phyloP scores from a whole-genome alignment of 2,888 invertebrate species.

The Aleiodes testaceus region DNA sequence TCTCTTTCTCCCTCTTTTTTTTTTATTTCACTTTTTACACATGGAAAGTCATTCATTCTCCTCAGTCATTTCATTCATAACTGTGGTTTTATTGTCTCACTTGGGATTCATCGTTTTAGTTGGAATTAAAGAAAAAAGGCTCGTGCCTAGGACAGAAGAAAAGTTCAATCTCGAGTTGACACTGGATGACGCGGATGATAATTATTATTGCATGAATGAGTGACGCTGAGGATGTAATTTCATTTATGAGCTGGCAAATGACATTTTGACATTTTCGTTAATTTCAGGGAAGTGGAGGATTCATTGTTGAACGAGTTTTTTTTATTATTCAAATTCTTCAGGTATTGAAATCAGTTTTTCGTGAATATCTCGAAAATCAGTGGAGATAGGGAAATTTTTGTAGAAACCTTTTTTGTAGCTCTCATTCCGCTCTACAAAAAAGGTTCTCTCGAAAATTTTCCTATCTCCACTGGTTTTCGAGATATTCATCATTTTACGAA shows the following conservation, averaged over 20 bases:
- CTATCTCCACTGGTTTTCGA: background rate
- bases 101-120: slow-evolving; percentile 27
- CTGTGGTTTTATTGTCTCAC: slow-evolving; percentile 34
- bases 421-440: too few species aligned
- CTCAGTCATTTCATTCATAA: slow-evolving; percentile 31
- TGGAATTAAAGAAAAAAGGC: background rate
- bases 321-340: background rate
- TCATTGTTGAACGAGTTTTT: background rate
- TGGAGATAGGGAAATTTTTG: background rate
- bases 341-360: background rate
- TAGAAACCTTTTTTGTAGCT: too few species aligned
- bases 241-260: slow-evolving; percentile 10
- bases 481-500: too few species aligned
- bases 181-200: background rate
- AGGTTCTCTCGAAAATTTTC: too few species aligned
- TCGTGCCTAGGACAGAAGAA: background rate
- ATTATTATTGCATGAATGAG: slow-evolving; percentile 28
- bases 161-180: background rate
- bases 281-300: slow-evolving; percentile 3
- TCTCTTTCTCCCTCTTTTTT: slow-evolving; percentile 23
- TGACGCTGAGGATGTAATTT: slow-evolving; percentile 22
- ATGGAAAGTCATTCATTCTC: slow-evolving; percentile 44
- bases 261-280: background rate
- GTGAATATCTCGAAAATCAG: too few species aligned
- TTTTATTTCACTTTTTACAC: slow-evolving; percentile 38